Conservation (phyloP, 2,113 vertebrate genomes). For the Hiodon tergisus region DNA sequence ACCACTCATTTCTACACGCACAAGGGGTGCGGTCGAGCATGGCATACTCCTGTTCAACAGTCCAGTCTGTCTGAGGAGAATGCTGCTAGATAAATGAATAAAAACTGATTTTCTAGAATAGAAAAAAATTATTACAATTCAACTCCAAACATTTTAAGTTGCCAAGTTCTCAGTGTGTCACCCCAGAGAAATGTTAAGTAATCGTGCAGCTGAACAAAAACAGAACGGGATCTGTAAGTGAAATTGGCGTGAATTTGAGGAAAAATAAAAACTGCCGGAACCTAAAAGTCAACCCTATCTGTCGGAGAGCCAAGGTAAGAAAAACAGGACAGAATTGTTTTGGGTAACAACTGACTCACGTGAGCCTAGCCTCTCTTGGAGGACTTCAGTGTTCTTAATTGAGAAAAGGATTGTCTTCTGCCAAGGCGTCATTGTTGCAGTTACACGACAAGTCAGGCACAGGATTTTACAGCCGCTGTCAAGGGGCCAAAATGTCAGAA, state of each 20-base stretch:
- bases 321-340: constrained; percentile 2
- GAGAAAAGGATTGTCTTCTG: constrained; percentile 4
- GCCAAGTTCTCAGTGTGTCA: not conserved
- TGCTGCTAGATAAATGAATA: too few species aligned
- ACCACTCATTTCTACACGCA: too few species aligned
- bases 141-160: too few species aligned
- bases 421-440: constrained; percentile 7
- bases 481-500: constrained; percentile 14
- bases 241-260: too few species aligned
- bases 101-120: too few species aligned
- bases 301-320: not conserved
- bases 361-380: not conserved
- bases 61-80: too few species aligned
- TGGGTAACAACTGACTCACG: not conserved
- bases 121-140: not conserved
- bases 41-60: too few species aligned
- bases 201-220: too few species aligned
- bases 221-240: too few species aligned
- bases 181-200: not conserved
- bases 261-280: too few species aligned
- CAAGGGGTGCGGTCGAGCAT: too few species aligned
- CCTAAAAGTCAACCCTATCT: not conserved
- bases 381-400: constrained; percentile 1
- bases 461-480: constrained; percentile 1
- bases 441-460: constrained; percentile 9